Evolutionary conservation across 2,888 invertebrate species (phyloP).

Genomic region (Thalpophila matura): DNA sequence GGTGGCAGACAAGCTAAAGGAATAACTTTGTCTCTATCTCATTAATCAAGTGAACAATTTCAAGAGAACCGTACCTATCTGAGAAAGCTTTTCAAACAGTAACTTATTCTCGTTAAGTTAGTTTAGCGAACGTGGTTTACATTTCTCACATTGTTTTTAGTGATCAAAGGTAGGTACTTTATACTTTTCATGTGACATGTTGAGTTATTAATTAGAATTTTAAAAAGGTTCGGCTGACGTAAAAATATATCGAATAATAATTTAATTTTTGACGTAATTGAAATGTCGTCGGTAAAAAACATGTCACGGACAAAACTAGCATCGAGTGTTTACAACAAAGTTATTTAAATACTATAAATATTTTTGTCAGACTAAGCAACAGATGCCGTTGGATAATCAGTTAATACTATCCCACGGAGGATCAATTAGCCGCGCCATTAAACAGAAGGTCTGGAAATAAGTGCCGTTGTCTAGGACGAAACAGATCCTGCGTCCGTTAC

Average conservation of each 20-base stretch:
- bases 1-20: conserved; percentile 24
- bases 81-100: conserved; percentile 77
- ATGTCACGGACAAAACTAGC: conserved; percentile 34
- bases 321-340: conserved; percentile 23
- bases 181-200: conserved; percentile 39
- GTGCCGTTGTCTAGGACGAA: conserved; percentile 75
- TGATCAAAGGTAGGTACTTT: conserved; percentile 50
- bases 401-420: conserved; percentile 70
- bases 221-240: conserved; percentile 3
- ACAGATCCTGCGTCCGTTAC: conserved; percentile 75
- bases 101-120: conserved; percentile 77
- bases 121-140: conserved; percentile 61
- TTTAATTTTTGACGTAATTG: conserved; percentile 34
- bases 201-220: not conserved
- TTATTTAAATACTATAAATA: conserved; percentile 49
- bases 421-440: conserved; percentile 80
- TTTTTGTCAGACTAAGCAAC: conserved; percentile 65
- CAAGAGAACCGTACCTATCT: conserved; percentile 70
- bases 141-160: conserved; percentile 64
- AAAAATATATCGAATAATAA: conserved; percentile 4
- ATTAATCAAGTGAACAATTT: conserved; percentile 79
- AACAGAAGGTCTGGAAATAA: conserved; percentile 80
- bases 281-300: conserved; percentile 30
- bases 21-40: conserved; percentile 50
- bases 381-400: conserved; percentile 75